Evolutionary conservation across 1,140 invertebrate genomes (phyloP), one percentile per base, ranked within the genome.

Genomic region (Laodelphax striatellus): DNA sequence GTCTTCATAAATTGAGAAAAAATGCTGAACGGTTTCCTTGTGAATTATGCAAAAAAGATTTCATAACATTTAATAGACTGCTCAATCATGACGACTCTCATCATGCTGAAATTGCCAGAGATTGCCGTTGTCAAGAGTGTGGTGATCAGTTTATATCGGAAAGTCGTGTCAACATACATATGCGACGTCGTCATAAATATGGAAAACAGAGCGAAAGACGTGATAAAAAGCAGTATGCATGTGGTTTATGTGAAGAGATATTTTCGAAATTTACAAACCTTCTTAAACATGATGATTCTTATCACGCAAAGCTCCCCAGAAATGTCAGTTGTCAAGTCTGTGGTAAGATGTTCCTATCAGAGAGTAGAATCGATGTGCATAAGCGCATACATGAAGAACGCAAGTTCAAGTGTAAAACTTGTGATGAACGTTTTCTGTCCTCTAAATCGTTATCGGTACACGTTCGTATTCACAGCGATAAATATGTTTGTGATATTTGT

Each of bases 401-500:
- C 3, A 90, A 90, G 3, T 95, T 96, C 73, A 88, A 85, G 5
- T 96, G 92, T 73, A 82, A 82, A 55, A 84, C 91, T 5, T 96
- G 92, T 73, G 84, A 84, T 42, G 82, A 88, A 56, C 87, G 84
- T 1, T 96, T 95, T 67, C 91, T 91, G 6, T 94, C 95, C 76
- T 94, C 94, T 70, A 92, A 94, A 72, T 92, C 94, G 3, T 75
- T 95, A 19, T 91, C 94, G 71, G 98, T 97, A 69, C 94, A 98
- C 72, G 91, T 95, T 64, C 83, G 94, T 53, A 98, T 94, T 0
- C 95, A 98, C 72, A 97, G 94, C 0, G 94, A 95, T 0, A 92
- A 95, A 70, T 97, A 97, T 75, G 89, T 95, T 69, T 98, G 95
- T 70, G 85, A 84, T 8, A 86, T 92, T 72, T 98, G 95, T 72